Percentiles rank a stretch among this genome's conserved stretches.
These are phyloP conservation scores for Perca fluviatilis DNA, from an alignment of 2,113 vertebrate species.

Conservation along the genomic window DNA sequence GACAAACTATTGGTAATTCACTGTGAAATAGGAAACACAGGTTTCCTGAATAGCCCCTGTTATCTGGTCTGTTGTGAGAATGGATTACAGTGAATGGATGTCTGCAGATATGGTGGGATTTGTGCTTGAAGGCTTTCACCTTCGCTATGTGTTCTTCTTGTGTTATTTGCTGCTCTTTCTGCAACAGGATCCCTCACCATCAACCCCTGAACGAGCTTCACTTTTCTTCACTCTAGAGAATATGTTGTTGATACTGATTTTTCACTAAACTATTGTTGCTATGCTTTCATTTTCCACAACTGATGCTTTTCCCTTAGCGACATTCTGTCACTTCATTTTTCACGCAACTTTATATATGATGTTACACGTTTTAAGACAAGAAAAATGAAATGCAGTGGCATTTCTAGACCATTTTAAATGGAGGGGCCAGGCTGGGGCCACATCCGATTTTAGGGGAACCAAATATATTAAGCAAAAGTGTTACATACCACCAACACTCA, in stretches of 20 bases:
- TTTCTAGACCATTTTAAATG: too few species aligned
- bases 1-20: not conserved
- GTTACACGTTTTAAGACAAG: not conserved
- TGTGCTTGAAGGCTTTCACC: conserved; percentile 40
- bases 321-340: conserved; percentile 6
- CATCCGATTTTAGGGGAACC: too few species aligned
- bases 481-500: too few species aligned
- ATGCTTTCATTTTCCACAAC: not conserved
- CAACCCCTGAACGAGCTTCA: conserved; percentile 24
- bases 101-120: conserved; percentile 17
- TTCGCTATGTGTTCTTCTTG: conserved; percentile 21
- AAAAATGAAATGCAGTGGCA: not conserved
- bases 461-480: too few species aligned
- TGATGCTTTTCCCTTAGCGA: not conserved
- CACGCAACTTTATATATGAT: not conserved
- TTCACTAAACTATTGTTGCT: conserved; percentile 5
- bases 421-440: too few species aligned
- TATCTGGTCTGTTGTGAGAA: conserved; percentile 21
- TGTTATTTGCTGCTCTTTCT: conserved; percentile 45
- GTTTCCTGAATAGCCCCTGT: not conserved
- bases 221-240: conserved; percentile 24
- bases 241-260: conserved; percentile 17
- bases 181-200: conserved; percentile 37
- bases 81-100: not conserved
- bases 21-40: not conserved